phyloP scores from a whole-genome alignment of 2,113 vertebrate species.

The Engystomops pustulosus region DNA sequence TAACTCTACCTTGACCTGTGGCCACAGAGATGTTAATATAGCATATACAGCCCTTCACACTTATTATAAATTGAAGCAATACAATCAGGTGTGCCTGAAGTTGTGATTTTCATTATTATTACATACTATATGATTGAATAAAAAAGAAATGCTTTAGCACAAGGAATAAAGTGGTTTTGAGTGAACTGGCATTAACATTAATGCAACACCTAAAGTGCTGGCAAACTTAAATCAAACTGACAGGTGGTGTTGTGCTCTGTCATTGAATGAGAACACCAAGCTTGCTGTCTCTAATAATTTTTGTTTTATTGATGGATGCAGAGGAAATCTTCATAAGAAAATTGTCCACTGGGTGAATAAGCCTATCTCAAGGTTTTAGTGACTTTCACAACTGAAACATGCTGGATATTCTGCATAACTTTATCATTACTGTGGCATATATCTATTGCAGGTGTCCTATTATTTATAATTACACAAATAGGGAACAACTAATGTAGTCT shows the following conservation, averaged over 20 bases:
- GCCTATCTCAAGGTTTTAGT: conserved; percentile 56
- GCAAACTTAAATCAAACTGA: conserved; percentile 56
- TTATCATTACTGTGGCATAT: neutral
- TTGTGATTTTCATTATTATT: conserved; percentile 38
- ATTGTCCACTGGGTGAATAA: conserved; percentile 56
- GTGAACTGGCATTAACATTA: conserved; percentile 56
- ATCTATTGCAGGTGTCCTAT: too few species aligned
- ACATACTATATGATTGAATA: conserved; percentile 13
- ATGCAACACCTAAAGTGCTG: conserved; percentile 58
- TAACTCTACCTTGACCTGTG: conserved; percentile 13
- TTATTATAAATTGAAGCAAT: conserved; percentile 30
- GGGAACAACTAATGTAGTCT: too few species aligned
- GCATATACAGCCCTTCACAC: conserved; percentile 19
- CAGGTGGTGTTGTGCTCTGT: conserved; percentile 56
- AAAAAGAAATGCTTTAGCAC: conserved; percentile 21
- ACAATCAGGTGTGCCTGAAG: conserved; percentile 30
- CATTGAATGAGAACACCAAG: conserved; percentile 67
- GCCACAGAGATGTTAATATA: conserved; percentile 24
- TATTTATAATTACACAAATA: too few species aligned
- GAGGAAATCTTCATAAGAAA: conserved; percentile 54
- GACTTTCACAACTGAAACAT: conserved; percentile 53
- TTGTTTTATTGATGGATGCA: conserved; percentile 63
- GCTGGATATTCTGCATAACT: conserved; percentile 30
- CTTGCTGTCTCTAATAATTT: conserved; percentile 73
- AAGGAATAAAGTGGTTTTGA: conserved; percentile 46